Base-by-base conservation (phyloP, 2,888 invertebrate genomes). In the Cantharis flavilabris region DNA sequence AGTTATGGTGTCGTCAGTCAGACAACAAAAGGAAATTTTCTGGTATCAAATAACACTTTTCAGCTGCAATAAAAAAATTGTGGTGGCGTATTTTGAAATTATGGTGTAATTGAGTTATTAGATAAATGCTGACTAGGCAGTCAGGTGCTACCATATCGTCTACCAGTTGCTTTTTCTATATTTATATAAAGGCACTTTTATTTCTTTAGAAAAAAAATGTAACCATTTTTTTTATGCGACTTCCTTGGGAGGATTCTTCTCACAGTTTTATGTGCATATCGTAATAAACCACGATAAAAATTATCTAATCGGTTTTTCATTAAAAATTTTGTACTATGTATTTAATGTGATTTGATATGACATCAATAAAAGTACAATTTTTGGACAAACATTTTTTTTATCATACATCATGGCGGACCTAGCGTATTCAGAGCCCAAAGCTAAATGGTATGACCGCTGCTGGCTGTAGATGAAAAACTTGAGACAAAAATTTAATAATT, bases 201-300 rank as follows among this genome's bases (percentile, higher is more conserved):
- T 80, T 79, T 77, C 71, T 71, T 73, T 75, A 69, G 9, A 73
- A 76, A 76, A 79, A 80, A 78, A 74, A 79, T 49, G n/a, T 49
- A 80, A 76, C 79, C 80, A 78, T 71, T 76, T 79, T n/a, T 79
- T 81, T 78, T 70, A 71, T 77, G 74, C 14, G 77, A 77, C 71
- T 77, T 77, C 69, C 71, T 49, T 16, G 23, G 75, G 63, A 74
- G 49, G 73, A 74, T 62, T 73, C 23, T 73, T 73, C 77, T 75
- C 77, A 73, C 70, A 49, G 72, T 69, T 70, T 75, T 65, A 9
- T 11, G 64, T 75, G 70, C 64, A 70, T 62, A 18, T 23, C 18
- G 20, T 49, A n/a, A 74, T 23, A 74, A 70, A 70, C 74, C 26
- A n/a, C 18, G 72, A 72, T 67, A 72, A 72, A 49, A 49, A 49